A percentile compares a stretch with the other conserved stretches of the same genome.
phyloP scores from a whole-genome alignment of 2,888 invertebrate genomes.

The Drosophila greeni region DNA sequence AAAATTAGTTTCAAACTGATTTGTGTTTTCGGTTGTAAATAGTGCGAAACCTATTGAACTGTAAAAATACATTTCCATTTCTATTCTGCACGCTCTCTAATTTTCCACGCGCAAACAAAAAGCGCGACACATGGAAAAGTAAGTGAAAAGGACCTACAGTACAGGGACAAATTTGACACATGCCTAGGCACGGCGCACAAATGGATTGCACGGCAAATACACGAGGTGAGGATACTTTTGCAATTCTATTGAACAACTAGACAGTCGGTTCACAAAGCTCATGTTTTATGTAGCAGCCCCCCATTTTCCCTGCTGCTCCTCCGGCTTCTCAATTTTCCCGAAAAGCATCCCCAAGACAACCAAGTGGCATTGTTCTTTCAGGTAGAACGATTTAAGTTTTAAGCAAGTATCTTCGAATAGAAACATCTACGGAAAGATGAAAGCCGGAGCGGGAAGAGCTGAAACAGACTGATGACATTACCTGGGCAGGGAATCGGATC shows the following conservation, averaged over 20 bases:
- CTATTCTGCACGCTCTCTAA: conserved; percentile 24
- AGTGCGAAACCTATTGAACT: conserved; percentile 56
- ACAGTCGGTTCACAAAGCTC: conserved; percentile 43
- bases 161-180: conserved; percentile 63
- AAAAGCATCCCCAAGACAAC: conserved; percentile 34
- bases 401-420: conserved; percentile 31
- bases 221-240: conserved; percentile 24
- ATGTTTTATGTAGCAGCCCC: conserved; percentile 62
- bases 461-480: conserved; percentile 35
- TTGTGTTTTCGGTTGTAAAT: conserved; percentile 37
- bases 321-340: neutral
- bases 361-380: conserved; percentile 45
- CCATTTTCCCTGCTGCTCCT: neutral
- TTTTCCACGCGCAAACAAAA: conserved; percentile 40
- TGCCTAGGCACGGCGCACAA: conserved; percentile 48
- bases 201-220: conserved; percentile 54
- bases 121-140: conserved; percentile 36
- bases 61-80: conserved; percentile 66
- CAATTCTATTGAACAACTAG: conserved; percentile 28
- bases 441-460: conserved; percentile 17
- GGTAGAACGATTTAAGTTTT: conserved; percentile 43
- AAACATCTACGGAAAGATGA: conserved; percentile 27
- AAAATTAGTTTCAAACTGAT: neutral
- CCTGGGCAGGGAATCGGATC: conserved; percentile 2
- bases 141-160: conserved; percentile 1